Evolutionary conservation across 2,888 invertebrate genomes (phyloP).

Genomic region (Sphinx pinastri): DNA sequence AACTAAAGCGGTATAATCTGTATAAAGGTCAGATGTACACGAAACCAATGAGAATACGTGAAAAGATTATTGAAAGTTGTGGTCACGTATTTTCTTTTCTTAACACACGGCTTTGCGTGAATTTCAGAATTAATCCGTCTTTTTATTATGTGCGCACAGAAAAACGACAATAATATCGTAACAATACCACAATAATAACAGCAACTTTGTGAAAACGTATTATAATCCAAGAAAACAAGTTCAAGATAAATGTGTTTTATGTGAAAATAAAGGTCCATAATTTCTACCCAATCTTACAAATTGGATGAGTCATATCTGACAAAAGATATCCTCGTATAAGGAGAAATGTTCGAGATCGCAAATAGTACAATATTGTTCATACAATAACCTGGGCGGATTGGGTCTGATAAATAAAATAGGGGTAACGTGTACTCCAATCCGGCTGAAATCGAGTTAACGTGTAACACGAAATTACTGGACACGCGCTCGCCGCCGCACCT

Average conservation of each 20-base stretch:
- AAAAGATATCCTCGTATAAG: constrained; percentile 1
- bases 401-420: constrained; percentile 3
- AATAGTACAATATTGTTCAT: constrained; percentile 1
- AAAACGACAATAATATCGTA: background rate
- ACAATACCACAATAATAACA: background rate
- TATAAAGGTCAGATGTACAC: too few species aligned
- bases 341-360: constrained; percentile 20
- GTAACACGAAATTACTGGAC: constrained; percentile 17
- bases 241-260: background rate
- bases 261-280: constrained; percentile 4
- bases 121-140: background rate
- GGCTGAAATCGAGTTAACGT: constrained; percentile 13
- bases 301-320: constrained; percentile 15
- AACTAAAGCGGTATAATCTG: too few species aligned
- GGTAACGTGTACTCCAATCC: background rate
- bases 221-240: background rate
- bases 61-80: too few species aligned
- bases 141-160: background rate
- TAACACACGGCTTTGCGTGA: too few species aligned
- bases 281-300: constrained; percentile 21
- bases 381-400: background rate
- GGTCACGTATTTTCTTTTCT: too few species aligned
- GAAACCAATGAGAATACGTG: too few species aligned
- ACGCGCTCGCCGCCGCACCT: background rate
- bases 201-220: background rate